Base-by-base conservation (phyloP, 2,888 invertebrate species). In the Eupithecia pulchellata region DNA sequence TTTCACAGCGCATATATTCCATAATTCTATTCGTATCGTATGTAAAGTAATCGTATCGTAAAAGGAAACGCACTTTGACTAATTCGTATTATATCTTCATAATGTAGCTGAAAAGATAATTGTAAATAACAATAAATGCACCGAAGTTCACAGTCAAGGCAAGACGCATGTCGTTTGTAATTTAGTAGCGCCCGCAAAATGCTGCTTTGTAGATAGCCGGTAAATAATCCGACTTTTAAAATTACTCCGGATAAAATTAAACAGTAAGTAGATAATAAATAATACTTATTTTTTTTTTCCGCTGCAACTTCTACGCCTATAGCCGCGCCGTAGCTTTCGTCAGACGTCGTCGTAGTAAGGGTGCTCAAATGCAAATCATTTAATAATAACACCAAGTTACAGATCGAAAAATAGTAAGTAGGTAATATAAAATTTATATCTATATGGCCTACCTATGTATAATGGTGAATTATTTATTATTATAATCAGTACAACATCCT, bases 121-220 rank as follows among this genome's bases (percentile, higher is more conserved):
- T n/a, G n/a, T 20, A 52, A 25, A 52, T 52, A 29, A 36, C 36
- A 58, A 42, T 55, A 25, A 71, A 60, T 39, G 17, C 60, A 52
- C 27, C 80, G 81, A 86, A 90, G 87, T 89, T 92, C 92, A 91
- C 86, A 89, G 89, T 79, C 91, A 92, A 91, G 91, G 90, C 86
- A 84, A 34, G 67, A 72, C 75, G 66, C 78, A 81, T 82, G 78
- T 77, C 73, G 76, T 71, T 66, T 25, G 69, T 69, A 61, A 81
- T 85, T 80, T 80, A 77, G 72, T 78, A 80, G 83, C 79, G 83
- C 80, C 81, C 82, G 79, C 75, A 77, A 82, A 83, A 80, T 80
- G 78, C 65, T 68, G 47, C 34, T 64, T 32, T 17, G 2, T 55
- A 27, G 61, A 65, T 64, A 62, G 72, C 34, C 67, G 64, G 17